A percentile compares a stretch with the other conserved stretches of the same genome.
Conservation (phyloP, 1,140 invertebrate genomes). For the Drosophila kohkoa region DNA sequence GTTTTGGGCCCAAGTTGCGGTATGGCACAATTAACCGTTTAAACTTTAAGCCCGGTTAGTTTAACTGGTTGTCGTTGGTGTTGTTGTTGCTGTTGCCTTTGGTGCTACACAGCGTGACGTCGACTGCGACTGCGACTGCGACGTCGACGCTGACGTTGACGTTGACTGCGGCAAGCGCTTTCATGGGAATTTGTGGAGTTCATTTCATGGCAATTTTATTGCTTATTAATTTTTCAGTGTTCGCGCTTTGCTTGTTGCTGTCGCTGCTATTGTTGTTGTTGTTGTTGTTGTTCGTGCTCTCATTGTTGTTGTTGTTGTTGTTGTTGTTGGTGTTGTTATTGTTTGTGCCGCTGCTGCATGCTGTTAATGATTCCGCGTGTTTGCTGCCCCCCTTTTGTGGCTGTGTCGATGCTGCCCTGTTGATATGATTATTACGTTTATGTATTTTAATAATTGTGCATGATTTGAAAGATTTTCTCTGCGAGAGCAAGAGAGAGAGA, state of each 20-base stretch:
- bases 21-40: conserved; percentile 59
- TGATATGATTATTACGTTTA: conserved; percentile 83
- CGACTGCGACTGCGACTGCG: conserved; percentile 27
- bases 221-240: conserved; percentile 84
- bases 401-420: conserved; percentile 53
- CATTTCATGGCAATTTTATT: conserved; percentile 85
- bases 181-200: conserved; percentile 83
- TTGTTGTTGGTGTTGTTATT: background rate
- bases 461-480: conserved; percentile 79
- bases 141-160: conserved; percentile 41
- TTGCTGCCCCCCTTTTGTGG: conserved; percentile 38
- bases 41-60: conserved; percentile 59
- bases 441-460: conserved; percentile 85
- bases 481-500: background rate
- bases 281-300: background rate
- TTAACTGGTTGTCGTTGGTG: conserved; percentile 40
- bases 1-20: conserved; percentile 31
- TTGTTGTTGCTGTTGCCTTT: conserved; percentile 17
- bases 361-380: conserved; percentile 70
- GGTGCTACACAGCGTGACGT: conserved; percentile 62
- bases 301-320: conserved; percentile 7
- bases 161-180: conserved; percentile 53
- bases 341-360: conserved; percentile 50
- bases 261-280: conserved; percentile 24
- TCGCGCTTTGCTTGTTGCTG: conserved; percentile 58